Base-by-base conservation (phyloP, 2,113 vertebrate species). In the Narcine bancroftii region DNA sequence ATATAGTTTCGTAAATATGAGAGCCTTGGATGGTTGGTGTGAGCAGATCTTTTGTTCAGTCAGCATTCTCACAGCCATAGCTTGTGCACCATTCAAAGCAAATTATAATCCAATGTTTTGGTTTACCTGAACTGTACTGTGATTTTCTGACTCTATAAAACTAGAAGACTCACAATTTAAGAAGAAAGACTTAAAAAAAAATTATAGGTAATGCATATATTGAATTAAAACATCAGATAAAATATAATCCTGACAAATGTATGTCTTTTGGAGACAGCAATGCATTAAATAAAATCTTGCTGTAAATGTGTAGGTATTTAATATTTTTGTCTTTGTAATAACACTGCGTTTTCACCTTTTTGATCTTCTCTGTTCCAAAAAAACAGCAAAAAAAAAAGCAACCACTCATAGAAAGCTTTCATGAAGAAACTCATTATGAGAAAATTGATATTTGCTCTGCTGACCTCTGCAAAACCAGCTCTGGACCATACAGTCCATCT, bases 361-460 rank as follows among this genome's bases (percentile, higher is more conserved):
- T 87, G 6, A 87, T 9, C 83, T 36, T 85, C 33, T 63, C 36
- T 19, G 17, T 87, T 36, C 33, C 21, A 63, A 63, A 60, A 33
- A 6, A 93, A 94, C 95, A 95, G 95, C 73, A 89, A 93, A 93
- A 94, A 93, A 94, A 94, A 95, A 75, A 93, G 83, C 93, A 93
- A 93, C 93, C 94, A 93, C 93, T 93, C 93, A 56, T 92, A 94
- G 92, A 94, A 95, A 95, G 94, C 94, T 96, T 94, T 92, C 95
- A 95, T 95, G 95, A 92, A 94, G 95, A 97, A 97, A 97, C 96
- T 95, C 94, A 95, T 93, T 94, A 93, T 93, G 93, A 71, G 93
- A 96, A 94, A 96, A 96, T 94, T 95, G 95, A 96, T 97, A 96
- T 96, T 93, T 94, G 94, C 93, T 94, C 95, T 95, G 94, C 73